Base-by-base conservation (phyloP, 2,113 vertebrate species). In the Ciconia boyciana region DNA sequence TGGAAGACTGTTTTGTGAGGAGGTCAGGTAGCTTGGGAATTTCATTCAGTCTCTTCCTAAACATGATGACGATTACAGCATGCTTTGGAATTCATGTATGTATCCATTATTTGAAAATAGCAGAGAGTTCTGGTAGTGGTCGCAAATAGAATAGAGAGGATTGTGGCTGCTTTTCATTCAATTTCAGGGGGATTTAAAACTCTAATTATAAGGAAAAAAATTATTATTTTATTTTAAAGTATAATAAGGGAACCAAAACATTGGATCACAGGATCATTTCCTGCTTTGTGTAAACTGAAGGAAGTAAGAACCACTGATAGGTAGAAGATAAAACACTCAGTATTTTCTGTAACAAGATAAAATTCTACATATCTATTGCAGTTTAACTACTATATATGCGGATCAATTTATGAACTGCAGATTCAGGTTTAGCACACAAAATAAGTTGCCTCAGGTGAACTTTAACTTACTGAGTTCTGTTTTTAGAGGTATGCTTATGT, bases 381-480 rank as follows among this genome's bases (percentile, higher is more conserved):
- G 13, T 81, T 78, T 91, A 32, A 51, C 20, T 75, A 62, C 39
- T 72, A 6, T 31, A 14, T 44, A 6, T 25, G 8, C 82, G 12
- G 20, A 79, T 91, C 18, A 55, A 41, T 72, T 80, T 62, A 4
- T 54, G 71, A 91, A 75, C 26, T 46, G 44, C 17, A 86, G 44
- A 72, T 77, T 83, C 51, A 71, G 17, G 8, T 60, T 94, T 44
- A 61, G 20, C 26, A 51, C 34, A 24, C 36, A n/a, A 48, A 82
- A 29, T 31, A 70, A 61, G 9, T 34, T 83, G 20, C n/a, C 29
- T 77, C 10, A 24, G 20, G 7, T 80, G 31, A 95, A 32, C 14
- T 60, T 85, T 24, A 83, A 39, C 7, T 31, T 43, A 65, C 1
- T 0, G 0, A 41, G 13, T 68, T 87, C n/a, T 89, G 24, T 2